These are phyloP conservation scores for Bombus cullumanus DNA, from an alignment of 1,140 invertebrate species.

Conservation along the genomic window DNA sequence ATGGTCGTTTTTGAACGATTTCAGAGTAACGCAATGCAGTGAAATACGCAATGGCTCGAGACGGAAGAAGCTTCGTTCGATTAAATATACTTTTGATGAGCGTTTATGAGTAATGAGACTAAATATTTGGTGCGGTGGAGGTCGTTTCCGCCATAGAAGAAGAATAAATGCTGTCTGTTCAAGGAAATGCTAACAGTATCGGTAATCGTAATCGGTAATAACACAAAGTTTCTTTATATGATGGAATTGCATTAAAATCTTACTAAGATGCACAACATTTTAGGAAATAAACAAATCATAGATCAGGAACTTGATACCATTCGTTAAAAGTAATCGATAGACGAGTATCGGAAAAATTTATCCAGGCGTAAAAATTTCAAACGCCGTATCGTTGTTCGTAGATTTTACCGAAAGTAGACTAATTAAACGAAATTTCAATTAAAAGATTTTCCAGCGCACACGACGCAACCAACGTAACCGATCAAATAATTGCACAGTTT, in stretches of 20 bases:
- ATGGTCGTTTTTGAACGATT: not conserved
- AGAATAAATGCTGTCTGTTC: no score
- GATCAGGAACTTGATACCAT: not conserved
- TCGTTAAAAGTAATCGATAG: not conserved
- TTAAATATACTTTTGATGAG: no score
- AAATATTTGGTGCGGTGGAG: no score
- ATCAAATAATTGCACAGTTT: not conserved
- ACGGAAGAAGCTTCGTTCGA: not conserved
- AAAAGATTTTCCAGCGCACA: not conserved
- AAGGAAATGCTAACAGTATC: no score
- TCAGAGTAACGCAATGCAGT: not conserved
- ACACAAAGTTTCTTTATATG: no score
- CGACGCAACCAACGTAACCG: not conserved
- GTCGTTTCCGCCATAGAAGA: no score
- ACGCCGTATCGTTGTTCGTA: not conserved
- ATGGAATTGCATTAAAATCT: not conserved
- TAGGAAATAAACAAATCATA: not conserved
- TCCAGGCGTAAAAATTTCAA: not conserved
- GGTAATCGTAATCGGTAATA: no score
- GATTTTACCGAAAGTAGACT: not conserved
- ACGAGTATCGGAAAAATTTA: not conserved
- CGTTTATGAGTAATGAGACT: no score
- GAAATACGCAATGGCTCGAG: not conserved
- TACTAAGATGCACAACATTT: not conserved
- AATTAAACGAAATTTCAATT: constrained; percentile 5